Evolutionary conservation across 2,797 vertebrate species (phyloP), one percentile per base, ranked within the genome.

Genomic region (Philypnodon macrostomus): DNA sequence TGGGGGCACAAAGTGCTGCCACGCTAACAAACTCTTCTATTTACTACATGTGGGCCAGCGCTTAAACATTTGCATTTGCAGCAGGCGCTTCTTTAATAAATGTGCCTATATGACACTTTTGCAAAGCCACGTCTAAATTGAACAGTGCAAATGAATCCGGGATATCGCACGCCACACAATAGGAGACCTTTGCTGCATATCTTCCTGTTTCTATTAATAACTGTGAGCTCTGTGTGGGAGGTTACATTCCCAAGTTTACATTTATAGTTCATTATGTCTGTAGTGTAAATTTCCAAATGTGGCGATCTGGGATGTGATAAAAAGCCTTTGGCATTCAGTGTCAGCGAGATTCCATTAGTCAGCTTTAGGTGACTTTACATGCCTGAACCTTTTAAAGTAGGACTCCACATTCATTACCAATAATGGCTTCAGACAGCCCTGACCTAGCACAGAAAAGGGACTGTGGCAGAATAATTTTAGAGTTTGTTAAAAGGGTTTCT

Each of bases 341-440:
- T 89, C 87, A 82, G 84, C 79, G 75, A 78, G 85, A 90, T 88
- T 91, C 89, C 89, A 92, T 92, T 92, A 91, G 88, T 89, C 87
- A 83, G 88, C 87, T 87, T 87, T 80, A 89, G 87, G 83, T 91
- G 89, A 90, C 85, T 88, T 88, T 80, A 87, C 84, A 88, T 85
- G 83, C 86, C 87, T 88, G 87, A 89, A 88, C 88, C 88, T 85
- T 88, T 87, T 89, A 90, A 89, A 91, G 89, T 89, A 91, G 89
- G 81, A 89, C 90, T 91, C 87, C 87, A 90, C 84, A 84, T 86
- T 92, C 89, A 91, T 92, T 91, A 91, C 78, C 84, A 75, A 76
- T 91, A 92, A 92, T 91, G 90, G 89, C 83, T 86, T 70, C 84
- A 82, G 86, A 80, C 87, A 85, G 84, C 89, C 85, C 86, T 90